These are phyloP conservation scores for Climacteris rufus DNA, from an alignment of 2,113 vertebrate genomes.

Conservation along the genomic window DNA sequence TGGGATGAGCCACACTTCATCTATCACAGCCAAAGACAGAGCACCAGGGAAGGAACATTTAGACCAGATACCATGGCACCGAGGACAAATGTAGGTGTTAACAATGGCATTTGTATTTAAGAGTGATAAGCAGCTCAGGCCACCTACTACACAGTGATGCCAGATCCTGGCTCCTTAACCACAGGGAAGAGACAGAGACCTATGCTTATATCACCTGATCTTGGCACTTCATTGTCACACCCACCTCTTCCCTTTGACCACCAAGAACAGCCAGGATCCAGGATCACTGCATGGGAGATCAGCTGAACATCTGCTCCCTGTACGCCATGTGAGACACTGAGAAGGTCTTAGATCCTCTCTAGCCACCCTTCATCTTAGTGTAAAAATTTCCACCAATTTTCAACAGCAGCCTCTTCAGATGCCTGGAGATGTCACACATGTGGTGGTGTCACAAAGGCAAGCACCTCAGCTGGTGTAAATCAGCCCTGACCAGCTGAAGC, in stretches of 20 bases:
- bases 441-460: not conserved
- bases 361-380: not conserved
- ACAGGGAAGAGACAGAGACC: not conserved
- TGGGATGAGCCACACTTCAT: not conserved
- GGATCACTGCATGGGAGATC: not conserved
- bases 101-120: not conserved
- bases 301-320: not conserved
- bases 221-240: not conserved
- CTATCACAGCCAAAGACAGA: not conserved
- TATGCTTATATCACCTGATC: not conserved
- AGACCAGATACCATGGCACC: not conserved
- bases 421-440: not conserved
- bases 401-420: not conserved
- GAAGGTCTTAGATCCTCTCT: not conserved
- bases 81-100: not conserved
- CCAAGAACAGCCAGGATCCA: not conserved
- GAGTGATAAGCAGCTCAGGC: not conserved
- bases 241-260: not conserved
- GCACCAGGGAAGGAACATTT: not conserved
- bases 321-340: not conserved
- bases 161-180: not conserved
- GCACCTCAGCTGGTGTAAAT: not conserved
- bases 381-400: not conserved
- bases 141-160: not conserved
- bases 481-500: not conserved